Evolutionary conservation across 2,888 invertebrate genomes (phyloP).

Genomic region (Trachelus tabidus): DNA sequence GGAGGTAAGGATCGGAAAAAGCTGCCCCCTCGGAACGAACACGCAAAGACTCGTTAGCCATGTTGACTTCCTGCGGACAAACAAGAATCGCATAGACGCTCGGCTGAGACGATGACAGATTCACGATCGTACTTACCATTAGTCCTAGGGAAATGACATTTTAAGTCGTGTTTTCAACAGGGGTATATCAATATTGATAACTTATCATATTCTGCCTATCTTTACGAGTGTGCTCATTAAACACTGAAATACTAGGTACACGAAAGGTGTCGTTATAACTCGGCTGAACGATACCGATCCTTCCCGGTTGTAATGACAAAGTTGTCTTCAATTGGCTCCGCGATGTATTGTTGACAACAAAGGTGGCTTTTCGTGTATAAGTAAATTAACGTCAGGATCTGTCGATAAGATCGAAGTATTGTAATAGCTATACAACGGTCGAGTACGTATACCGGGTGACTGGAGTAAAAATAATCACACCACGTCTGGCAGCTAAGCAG

Average conservation of each 20-base stretch:
- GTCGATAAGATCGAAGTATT: neutral
- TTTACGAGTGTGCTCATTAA: neutral
- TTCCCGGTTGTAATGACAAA: neutral
- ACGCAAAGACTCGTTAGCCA: neutral
- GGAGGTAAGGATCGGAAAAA: neutral
- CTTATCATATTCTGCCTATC: neutral
- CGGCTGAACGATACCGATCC: neutral
- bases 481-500: neutral
- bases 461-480: neutral
- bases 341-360: neutral
- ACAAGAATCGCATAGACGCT: neutral
- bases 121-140: neutral
- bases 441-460: neutral
- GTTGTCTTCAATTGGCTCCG: neutral
- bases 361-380: neutral
- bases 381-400: neutral
- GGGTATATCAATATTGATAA: neutral
- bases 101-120: neutral
- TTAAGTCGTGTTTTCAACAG: neutral
- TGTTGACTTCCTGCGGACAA: neutral
- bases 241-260: neutral
- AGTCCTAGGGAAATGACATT: neutral
- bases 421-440: neutral
- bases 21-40: neutral
- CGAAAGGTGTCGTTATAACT: neutral